These are phyloP conservation scores for Nephila pilipes DNA, from an alignment of 1,140 invertebrate genomes.

Conservation along the genomic window DNA sequence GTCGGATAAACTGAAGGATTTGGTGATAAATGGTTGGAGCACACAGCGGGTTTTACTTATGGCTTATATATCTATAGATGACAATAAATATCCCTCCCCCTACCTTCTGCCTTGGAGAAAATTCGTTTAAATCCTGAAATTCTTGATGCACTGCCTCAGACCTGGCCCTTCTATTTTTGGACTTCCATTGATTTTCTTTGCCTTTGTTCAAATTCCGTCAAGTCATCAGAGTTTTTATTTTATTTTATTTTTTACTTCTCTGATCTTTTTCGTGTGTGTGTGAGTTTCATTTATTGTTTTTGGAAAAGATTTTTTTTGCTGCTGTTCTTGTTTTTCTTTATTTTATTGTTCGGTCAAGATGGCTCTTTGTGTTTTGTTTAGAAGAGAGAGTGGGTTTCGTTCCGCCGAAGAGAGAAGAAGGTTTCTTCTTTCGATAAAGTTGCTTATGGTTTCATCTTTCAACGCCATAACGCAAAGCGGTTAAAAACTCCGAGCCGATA, in stretches of 20 bases:
- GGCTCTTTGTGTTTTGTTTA: slow-evolving; percentile 14
- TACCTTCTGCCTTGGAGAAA: not conserved
- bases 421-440: slow-evolving; percentile 31
- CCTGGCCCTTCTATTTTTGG: not conserved
- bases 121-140: slow-evolving; percentile 10
- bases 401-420: not conserved
- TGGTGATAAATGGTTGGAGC: slow-evolving; percentile 49
- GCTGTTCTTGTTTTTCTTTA: not conserved
- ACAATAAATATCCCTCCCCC: not conserved
- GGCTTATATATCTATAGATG: slow-evolving; percentile 16
- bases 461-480: not conserved
- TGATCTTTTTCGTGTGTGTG: not conserved
- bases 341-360: slow-evolving; percentile 16
- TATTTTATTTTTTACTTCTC: not conserved
- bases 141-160: not conserved
- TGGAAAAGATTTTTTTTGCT: not conserved
- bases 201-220: slow-evolving; percentile 23
- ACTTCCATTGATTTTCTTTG: slow-evolving; percentile 44
- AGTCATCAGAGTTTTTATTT: slow-evolving; percentile 39
- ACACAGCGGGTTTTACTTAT: slow-evolving; percentile 20
- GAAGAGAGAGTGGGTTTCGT: not conserved
- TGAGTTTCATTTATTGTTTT: slow-evolving; percentile 18
- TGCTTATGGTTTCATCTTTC: slow-evolving; percentile 25
- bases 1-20: slow-evolving; percentile 67
- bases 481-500: not conserved